Percentiles rank a stretch among this genome's conserved stretches.
Conservation (phyloP, 2,888 invertebrate genomes). For the Spodoptera picta region DNA sequence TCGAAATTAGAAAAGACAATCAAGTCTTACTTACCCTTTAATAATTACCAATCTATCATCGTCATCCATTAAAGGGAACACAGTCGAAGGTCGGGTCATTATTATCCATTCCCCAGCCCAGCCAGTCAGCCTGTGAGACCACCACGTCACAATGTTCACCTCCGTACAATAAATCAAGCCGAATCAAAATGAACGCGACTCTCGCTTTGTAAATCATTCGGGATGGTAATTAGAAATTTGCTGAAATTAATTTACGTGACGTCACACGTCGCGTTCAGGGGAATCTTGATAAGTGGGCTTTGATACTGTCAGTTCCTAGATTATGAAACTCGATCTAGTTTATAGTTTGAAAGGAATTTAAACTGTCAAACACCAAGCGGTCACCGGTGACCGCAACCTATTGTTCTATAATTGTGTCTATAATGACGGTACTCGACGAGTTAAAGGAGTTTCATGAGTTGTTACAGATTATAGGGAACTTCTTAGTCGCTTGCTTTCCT, state of each 20-base stretch:
- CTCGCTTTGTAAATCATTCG: slow-evolving; percentile 52
- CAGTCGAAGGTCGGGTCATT: slow-evolving; percentile 36
- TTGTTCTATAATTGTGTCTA: no score
- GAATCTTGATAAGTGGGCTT: slow-evolving; percentile 31
- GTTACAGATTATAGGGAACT: no score
- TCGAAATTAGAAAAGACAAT: no score
- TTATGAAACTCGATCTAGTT: slow-evolving; percentile 29
- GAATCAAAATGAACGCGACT: slow-evolving; percentile 48
- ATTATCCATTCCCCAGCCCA: slow-evolving; percentile 31
- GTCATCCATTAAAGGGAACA: slow-evolving; percentile 28
- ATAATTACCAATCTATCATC: slow-evolving; percentile 9
- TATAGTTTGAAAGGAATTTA: slow-evolving; percentile 16
- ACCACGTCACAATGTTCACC: slow-evolving; percentile 25
- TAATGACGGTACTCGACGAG: no score
- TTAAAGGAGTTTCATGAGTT: neutral
- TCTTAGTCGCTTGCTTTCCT: neutral
- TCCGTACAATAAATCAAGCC: slow-evolving; percentile 45
- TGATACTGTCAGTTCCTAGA: slow-evolving; percentile 23
- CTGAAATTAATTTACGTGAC: slow-evolving; percentile 47
- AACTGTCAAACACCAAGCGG: no score
- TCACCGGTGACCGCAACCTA: no score
- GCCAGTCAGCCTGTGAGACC: slow-evolving; percentile 22
- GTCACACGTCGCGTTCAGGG: slow-evolving; percentile 19
- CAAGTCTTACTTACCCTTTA: no score
- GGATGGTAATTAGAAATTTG: slow-evolving; percentile 53